Percentiles rank a stretch among this genome's conserved stretches.
These are phyloP conservation scores for Avahi laniger DNA, from an alignment of 2,797 vertebrate genomes.

Conservation along the genomic window DNA sequence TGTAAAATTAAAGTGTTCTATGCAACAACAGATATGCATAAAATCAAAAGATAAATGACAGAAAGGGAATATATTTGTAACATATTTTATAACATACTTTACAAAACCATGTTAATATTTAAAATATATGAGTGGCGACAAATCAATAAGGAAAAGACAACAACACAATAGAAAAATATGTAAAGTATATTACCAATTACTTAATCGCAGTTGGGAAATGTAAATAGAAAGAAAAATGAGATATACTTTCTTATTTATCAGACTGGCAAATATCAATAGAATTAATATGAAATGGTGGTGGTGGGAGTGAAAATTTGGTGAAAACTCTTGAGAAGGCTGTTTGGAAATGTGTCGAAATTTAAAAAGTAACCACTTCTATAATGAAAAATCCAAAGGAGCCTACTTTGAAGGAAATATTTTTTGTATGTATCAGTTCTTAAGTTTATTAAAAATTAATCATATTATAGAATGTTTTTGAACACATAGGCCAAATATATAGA, in stretches of 20 bases:
- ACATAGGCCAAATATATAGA: neutral
- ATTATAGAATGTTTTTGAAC: neutral
- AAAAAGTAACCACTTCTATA: neutral
- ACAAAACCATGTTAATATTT: neutral
- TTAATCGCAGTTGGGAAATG: neutral
- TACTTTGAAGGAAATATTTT: constrained; percentile 6
- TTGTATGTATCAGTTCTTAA: neutral
- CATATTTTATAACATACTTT: constrained; percentile 30
- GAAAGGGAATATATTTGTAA: neutral
- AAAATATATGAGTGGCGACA: neutral
- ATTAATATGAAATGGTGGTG: neutral
- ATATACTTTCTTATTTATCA: constrained; percentile 3
- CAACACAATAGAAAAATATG: neutral
- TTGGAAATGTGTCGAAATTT: neutral
- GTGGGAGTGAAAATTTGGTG: neutral
- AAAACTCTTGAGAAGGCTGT: neutral
- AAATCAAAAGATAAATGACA: constrained; percentile 11
- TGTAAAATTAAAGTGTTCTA: neutral
- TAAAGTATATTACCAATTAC: neutral
- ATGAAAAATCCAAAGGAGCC: neutral
- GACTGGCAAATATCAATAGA: neutral
- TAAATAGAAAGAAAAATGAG: constrained; percentile 32
- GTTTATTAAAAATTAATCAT: neutral
- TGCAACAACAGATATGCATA: neutral
- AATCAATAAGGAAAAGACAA: constrained; percentile 33